Evolutionary conservation across 2,113 vertebrate species (phyloP).

Genomic region (Menura novaehollandiae): DNA sequence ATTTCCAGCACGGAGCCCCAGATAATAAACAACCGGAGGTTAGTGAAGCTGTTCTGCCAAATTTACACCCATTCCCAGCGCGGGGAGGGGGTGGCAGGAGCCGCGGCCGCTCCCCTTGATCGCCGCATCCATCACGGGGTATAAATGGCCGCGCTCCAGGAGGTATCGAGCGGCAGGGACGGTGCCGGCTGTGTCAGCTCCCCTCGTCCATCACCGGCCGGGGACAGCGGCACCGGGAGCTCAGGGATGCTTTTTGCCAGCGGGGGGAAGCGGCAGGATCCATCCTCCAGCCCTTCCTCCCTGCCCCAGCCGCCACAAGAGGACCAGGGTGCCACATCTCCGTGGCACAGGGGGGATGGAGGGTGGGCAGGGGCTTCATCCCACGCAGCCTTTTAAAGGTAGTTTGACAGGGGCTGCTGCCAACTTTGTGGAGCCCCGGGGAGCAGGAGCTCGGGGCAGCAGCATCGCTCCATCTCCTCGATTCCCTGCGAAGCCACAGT

Average conservation of each 20-base stretch:
- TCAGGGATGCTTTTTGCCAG: neutral
- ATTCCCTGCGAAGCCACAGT: neutral
- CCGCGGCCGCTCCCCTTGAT: neutral
- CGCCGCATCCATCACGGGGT: slow-evolving; percentile 11
- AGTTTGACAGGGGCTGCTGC: neutral
- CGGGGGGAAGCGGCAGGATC: neutral
- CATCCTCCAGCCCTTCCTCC: neutral
- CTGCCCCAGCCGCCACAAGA: rapidly evolving
- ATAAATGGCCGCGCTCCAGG: neutral
- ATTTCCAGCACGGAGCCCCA: rapidly evolving
- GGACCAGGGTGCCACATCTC: rapidly evolving
- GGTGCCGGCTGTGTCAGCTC: neutral
- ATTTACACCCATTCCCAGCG: neutral
- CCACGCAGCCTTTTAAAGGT: rapidly evolving
- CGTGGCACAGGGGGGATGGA: neutral
- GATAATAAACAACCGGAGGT: neutral
- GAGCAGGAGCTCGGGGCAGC: neutral
- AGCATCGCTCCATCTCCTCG: neutral
- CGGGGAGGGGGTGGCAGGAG: neutral
- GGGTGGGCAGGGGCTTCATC: rapidly evolving
- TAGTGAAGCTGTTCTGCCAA: slow-evolving; percentile 21
- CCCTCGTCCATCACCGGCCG: neutral
- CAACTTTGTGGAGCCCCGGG: neutral
- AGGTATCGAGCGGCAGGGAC: neutral
- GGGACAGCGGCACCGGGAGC: neutral